Base-by-base conservation (phyloP, 2,888 invertebrate genomes). In the Temnothorax ravouxi region DNA sequence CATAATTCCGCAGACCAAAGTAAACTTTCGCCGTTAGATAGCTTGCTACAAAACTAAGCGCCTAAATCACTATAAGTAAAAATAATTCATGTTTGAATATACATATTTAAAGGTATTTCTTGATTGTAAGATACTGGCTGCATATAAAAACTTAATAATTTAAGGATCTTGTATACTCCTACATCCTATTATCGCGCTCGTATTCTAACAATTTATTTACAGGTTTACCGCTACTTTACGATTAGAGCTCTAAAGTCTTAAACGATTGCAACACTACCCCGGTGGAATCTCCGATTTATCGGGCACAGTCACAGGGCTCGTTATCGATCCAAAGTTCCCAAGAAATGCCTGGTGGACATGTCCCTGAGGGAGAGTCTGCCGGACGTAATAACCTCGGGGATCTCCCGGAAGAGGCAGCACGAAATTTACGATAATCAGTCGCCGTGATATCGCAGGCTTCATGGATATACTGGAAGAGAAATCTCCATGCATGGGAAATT, bases 281-380 rank as follows among this genome's bases (percentile, higher is more conserved):
- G 87, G 79, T 79, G 86, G 59, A 54, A 61, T 71, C 61, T 74
- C 41, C 61, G 47, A 82, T 89, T 86, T 84, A 76, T 84, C 76
- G 72, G 52, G 38, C n/a, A 64, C 44, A 75, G 86, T 80, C 83
- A 85, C 71, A 83, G 72, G 86, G 87, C 85, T 84, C 84, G 80
- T 90, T 88, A 91, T 91, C 84, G 91, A 91, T 89, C 90, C 87
- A 84, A 74, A 83, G 83, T 85, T 82, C 71, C 76, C 81, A 90
- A 90, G 88, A 86, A 91, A 87, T 77, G 82, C 66, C 80, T 74
- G 64, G 59, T 84, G 74, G 29, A 71, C 76, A 13, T 18, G 38
- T 77, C 77, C 71, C 86, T 13, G 18, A 34, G 85, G 82, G 62
- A 88, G 71, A 86, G 62, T 85, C 82, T 79, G 64, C 64, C 56